These are phyloP conservation scores for Norana najaformis DNA, from an alignment of 2,888 invertebrate genomes.

Conservation along the genomic window DNA sequence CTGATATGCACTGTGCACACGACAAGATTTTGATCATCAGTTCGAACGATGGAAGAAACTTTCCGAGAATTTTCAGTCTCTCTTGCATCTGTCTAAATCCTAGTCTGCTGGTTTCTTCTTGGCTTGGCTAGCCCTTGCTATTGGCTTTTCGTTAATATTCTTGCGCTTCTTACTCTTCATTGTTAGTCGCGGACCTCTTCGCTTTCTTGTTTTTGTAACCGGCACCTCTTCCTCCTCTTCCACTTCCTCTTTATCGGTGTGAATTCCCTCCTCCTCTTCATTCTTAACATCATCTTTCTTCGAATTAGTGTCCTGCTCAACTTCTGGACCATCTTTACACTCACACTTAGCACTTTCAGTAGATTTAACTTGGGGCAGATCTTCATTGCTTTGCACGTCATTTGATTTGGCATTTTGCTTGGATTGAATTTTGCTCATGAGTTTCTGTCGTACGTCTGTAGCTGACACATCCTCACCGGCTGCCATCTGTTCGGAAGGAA, in stretches of 20 bases:
- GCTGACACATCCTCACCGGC: neutral
- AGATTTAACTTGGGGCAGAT: neutral
- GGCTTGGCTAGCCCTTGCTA: neutral
- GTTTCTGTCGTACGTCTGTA: neutral
- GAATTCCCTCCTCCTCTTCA: neutral
- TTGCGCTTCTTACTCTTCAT: constrained; percentile 29
- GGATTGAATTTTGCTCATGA: neutral
- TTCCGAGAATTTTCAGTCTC: neutral
- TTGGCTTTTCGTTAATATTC: neutral
- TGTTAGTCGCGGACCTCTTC: constrained; percentile 36
- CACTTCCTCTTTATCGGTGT: neutral
- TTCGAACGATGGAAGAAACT: neutral
- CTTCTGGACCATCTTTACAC: neutral
- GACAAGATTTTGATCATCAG: constrained; percentile 13
- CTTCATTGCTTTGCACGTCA: neutral
- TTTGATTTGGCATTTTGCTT: neutral
- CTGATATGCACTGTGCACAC: neutral
- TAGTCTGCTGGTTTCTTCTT: neutral
- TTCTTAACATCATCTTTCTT: constrained; percentile 23
- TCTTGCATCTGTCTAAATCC: no score
- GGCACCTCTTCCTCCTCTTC: constrained; percentile 18
- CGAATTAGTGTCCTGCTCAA: neutral
- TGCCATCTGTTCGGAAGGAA: neutral
- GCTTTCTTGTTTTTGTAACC: constrained; percentile 18
- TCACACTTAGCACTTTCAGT: neutral